Percentiles rank a stretch among this genome's conserved stretches.
phyloP scores from a whole-genome alignment of 2,797 vertebrate species.

The Sternotherus odoratus region DNA sequence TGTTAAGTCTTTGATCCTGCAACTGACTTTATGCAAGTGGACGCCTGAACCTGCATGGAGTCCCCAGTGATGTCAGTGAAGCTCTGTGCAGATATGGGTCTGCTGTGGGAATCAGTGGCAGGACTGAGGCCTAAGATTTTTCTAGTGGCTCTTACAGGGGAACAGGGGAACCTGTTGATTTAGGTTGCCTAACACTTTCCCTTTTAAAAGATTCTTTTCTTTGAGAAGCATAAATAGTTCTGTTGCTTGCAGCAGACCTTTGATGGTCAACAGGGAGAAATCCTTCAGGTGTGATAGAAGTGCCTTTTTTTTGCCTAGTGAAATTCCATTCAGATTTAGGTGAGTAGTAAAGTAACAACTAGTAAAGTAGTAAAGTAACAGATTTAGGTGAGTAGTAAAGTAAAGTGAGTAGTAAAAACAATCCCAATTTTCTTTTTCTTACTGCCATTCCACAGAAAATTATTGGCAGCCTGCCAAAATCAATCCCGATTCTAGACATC shows the following conservation, averaged over 20 bases:
- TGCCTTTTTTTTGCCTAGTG: constrained; percentile 17
- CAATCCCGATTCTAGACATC: rapidly evolving
- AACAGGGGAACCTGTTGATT: neutral
- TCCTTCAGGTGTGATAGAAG: constrained; percentile 52
- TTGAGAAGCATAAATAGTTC: constrained; percentile 44
- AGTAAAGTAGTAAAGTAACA: constrained; percentile 6
- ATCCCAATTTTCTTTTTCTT: neutral
- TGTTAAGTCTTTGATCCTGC: rapidly evolving
- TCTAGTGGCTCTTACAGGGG: neutral
- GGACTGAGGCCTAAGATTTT: neutral
- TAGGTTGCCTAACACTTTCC: constrained; percentile 54
- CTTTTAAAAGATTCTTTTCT: constrained; percentile 39
- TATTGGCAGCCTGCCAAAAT: neutral
- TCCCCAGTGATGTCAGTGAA: neutral
- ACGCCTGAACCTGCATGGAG: neutral
- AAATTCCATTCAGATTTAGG: constrained; percentile 55
- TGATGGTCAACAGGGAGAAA: constrained; percentile 58
- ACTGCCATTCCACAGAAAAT: neutral
- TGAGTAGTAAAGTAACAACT: neutral
- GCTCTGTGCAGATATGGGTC: neutral
- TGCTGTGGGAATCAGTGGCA: neutral
- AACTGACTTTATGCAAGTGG: neutral
- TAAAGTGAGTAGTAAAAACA: too few species aligned
- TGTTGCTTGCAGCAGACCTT: constrained; percentile 34
- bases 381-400: neutral